Percentiles rank a stretch among this genome's conserved stretches.
phyloP scores from a whole-genome alignment of 30 jellyfish, hydroid and myxozoan genomes.

The Pseudorhiza aurosa region DNA sequence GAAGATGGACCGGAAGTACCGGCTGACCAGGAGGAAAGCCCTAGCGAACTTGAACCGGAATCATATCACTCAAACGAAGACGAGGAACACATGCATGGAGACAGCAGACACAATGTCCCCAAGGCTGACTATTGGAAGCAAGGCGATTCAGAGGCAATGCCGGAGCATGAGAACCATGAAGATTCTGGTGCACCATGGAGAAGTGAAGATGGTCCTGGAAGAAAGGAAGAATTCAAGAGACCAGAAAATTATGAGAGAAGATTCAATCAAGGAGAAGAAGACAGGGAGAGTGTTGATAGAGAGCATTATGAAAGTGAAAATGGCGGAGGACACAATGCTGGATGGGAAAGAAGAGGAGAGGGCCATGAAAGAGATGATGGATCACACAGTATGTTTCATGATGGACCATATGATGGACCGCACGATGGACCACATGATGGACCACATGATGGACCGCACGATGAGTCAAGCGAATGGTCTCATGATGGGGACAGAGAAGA shows the following conservation, averaged over 20 bases:
- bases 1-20: conserved; percentile 75
- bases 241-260: conserved; percentile 13
- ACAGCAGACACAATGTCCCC: conserved; percentile 65
- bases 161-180: conserved; percentile 33
- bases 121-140: conserved; percentile 58
- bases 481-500: conserved; percentile 1
- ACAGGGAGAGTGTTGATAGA: conserved; percentile 9
- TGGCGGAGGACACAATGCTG: not conserved
- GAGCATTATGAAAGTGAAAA: conserved; percentile 23
- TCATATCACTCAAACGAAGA: conserved; percentile 28
- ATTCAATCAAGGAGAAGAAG: conserved; percentile 15
- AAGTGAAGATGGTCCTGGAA: conserved; percentile 12
- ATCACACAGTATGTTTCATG: not conserved
- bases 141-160: conserved; percentile 2
- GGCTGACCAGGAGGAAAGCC: conserved; percentile 62
- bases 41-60: conserved; percentile 49
- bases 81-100: conserved; percentile 55
- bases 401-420: conserved; percentile 26
- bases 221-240: conserved; percentile 16
- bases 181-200: conserved; percentile 37
- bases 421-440: conserved; percentile 28
- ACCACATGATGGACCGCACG: conserved; percentile 20
- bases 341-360: conserved; percentile 31
- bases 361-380: conserved; percentile 13
- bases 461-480: not conserved